A percentile compares a stretch with the other conserved stretches of the same genome.
These are phyloP conservation scores for Acanthurus lineatus DNA, from an alignment of 2,797 vertebrate genomes.

Conservation along the genomic window DNA sequence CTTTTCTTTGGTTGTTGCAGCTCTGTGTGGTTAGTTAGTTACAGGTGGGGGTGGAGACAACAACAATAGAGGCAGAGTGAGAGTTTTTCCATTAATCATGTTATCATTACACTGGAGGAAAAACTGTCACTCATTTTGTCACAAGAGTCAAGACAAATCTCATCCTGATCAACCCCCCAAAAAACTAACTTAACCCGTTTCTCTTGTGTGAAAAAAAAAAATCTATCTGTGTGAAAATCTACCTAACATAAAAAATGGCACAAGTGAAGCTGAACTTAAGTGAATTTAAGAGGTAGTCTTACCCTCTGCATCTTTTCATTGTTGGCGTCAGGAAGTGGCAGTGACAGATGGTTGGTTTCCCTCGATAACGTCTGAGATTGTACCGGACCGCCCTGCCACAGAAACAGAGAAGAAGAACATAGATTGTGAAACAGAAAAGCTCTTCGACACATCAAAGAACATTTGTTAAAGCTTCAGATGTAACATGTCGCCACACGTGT, in stretches of 20 bases:
- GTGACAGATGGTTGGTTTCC: constrained; percentile 78
- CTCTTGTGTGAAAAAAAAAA: fast-evolving
- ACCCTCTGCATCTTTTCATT: constrained; percentile 76
- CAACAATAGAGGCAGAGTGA: neutral
- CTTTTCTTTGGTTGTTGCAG: neutral
- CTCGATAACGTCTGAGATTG: constrained; percentile 75
- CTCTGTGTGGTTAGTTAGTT: constrained; percentile 5
- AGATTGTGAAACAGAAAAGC: constrained; percentile 14
- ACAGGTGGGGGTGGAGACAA: neutral
- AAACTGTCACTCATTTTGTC: neutral
- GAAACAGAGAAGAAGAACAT: constrained; percentile 32
- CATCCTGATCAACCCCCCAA: neutral
- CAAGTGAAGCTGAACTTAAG: neutral
- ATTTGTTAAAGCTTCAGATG: too few relatives aligned
- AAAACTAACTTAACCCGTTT: neutral
- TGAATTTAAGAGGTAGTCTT: neutral
- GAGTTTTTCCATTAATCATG: neutral
- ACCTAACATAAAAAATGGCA: neutral
- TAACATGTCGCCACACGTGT: neutral
- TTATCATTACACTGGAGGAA: neutral
- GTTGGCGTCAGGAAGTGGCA: constrained; percentile 70
- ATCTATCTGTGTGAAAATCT: too few relatives aligned
- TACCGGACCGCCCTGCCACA: constrained; percentile 55
- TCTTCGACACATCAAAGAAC: neutral
- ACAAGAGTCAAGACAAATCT: neutral